phyloP scores from a whole-genome alignment of 1,140 invertebrate species.

The Paramacrobiotus metropolitanus region DNA sequence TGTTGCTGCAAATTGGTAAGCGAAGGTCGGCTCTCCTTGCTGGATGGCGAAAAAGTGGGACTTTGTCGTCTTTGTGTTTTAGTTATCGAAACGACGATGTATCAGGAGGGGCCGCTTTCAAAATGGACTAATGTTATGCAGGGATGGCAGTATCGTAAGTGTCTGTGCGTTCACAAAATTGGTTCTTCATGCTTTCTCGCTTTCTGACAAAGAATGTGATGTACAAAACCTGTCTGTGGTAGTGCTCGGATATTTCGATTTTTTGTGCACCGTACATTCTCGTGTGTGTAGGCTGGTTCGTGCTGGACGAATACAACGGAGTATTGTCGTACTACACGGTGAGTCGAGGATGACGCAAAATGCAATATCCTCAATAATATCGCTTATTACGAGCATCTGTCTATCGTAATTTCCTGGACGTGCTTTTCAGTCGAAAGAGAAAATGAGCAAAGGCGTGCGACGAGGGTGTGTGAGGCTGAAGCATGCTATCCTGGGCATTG shows the following conservation, averaged over 20 bases:
- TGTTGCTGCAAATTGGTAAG: too few relatives aligned
- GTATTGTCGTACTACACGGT: slow-evolving; percentile 91
- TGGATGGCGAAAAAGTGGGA: too few relatives aligned
- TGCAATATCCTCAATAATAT: too few relatives aligned
- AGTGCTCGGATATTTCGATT: not conserved
- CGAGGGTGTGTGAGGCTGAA: slow-evolving; percentile 58
- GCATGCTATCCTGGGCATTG: slow-evolving; percentile 89
- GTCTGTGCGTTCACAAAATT: too few relatives aligned
- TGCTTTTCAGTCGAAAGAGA: slow-evolving; percentile 80
- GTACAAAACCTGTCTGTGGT: not conserved
- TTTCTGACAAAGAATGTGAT: too few relatives aligned
- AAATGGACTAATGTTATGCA: slow-evolving; percentile 99
- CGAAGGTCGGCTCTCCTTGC: too few relatives aligned
- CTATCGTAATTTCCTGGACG: too few relatives aligned
- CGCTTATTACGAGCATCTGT: too few relatives aligned
- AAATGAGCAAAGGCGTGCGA: slow-evolving; percentile 86
- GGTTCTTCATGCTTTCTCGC: not conserved
- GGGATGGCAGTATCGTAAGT: slow-evolving; percentile 72
- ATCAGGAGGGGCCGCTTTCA: slow-evolving; percentile 87
- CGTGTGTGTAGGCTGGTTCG: slow-evolving; percentile 46
- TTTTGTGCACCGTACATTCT: too few relatives aligned
- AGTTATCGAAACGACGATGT: too few relatives aligned
- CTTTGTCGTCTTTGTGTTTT: too few relatives aligned
- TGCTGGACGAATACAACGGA: slow-evolving; percentile 80
- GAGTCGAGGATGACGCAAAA: slow-evolving; percentile 26